Base-by-base conservation (phyloP, 2,888 invertebrate genomes). In the Rhingia campestris region DNA sequence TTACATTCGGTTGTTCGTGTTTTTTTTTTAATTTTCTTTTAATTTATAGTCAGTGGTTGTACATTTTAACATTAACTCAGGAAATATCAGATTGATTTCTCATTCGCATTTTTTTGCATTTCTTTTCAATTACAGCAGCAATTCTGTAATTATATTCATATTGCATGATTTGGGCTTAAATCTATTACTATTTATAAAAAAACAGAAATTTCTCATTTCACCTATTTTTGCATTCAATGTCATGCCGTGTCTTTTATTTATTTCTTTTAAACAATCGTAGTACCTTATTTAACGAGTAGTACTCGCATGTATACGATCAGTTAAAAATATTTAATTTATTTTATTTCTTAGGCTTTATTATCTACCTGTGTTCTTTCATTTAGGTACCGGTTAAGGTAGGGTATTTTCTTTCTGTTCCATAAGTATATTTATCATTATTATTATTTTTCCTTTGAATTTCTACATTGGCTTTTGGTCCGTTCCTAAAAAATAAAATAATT, bases 401-500 rank as follows among this genome's bases (percentile, higher is more conserved):
- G 61, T 63, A 70, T 64, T 74, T 33, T 22, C 58, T 41, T 47
- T 79, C 37, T 53, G 37, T 53, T 4, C 53, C 43, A 54, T 73
- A 39, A 41, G 63, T 79, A 69, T 63, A 53, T 70, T 74, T 74
- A 84, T 70, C 12, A 47, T 67, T 77, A 76, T 67, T 61, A 59
- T 66, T 43, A 53, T 64, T 64, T n/a, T 59, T 51, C 47, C 47
- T 54, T 59, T 80, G 74, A 59, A 84, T 80, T 22, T 79, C 80
- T 80, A 80, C 66, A 80, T 84, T 84, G 84, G 84, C 84, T 80
- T 81, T 84, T 84, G 84, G 84, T 84, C 84, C 84, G 80, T 84
- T 84, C 70, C 84, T 84, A 75, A 80, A 80, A 75, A 82, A 80
- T 58, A 53, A 79, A 84, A 66, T 54, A 79, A 73, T 82, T 79